phyloP scores from a whole-genome alignment of 2,113 vertebrate genomes.

The Garra rufa region DNA sequence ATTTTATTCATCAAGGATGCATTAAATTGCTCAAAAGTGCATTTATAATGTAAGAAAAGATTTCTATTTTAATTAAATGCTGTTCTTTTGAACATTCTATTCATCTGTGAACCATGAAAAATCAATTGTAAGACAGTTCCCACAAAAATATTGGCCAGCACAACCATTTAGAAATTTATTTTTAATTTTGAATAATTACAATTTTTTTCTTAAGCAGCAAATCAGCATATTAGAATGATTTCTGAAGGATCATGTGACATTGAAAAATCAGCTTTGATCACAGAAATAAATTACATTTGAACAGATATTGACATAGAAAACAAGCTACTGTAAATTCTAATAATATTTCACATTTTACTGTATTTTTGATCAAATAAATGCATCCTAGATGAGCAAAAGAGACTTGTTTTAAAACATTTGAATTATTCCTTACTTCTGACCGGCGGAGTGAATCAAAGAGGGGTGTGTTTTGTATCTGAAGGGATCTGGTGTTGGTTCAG shows the following conservation, averaged over 20 bases:
- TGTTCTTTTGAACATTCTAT: too few species aligned
- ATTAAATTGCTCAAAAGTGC: too few species aligned
- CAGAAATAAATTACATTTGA: not conserved
- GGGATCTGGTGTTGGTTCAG: conserved; percentile 63
- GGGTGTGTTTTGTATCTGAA: conserved; percentile 5
- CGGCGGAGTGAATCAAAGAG: not conserved
- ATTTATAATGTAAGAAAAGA: too few species aligned
- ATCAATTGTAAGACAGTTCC: too few species aligned
- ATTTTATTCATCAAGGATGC: too few species aligned
- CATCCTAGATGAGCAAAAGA: not conserved
- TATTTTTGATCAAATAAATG: not conserved
- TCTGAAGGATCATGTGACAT: not conserved
- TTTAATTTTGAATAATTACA: too few species aligned
- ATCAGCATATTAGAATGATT: not conserved
- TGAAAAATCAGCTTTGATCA: not conserved
- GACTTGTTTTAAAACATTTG: too few species aligned
- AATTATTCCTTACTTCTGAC: not conserved
- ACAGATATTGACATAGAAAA: not conserved
- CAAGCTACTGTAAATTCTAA: fast-evolving
- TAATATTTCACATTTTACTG: not conserved
- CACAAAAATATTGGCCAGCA: not conserved
- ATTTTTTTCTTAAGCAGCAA: not conserved
- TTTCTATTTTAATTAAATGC: too few species aligned
- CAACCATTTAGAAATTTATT: too few species aligned
- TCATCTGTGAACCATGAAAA: too few species aligned